phyloP scores from a whole-genome alignment of 1,140 invertebrate genomes.

The Rhynchophorus ferrugineus region DNA sequence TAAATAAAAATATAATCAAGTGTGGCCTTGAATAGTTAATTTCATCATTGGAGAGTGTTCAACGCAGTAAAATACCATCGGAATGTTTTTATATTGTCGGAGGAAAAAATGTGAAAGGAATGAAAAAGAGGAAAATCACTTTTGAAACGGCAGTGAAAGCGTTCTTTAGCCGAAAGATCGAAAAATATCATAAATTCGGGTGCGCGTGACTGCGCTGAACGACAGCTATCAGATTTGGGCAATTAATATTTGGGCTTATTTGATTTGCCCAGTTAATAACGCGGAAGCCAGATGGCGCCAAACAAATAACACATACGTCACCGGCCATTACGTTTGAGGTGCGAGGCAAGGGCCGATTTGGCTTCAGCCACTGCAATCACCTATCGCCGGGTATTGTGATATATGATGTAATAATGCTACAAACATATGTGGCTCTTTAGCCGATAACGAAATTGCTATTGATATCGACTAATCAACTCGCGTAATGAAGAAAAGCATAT shows the following conservation, averaged over 20 bases:
- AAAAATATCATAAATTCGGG: conserved; percentile 26
- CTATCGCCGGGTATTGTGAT: conserved; percentile 39
- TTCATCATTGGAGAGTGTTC: too few relatives aligned
- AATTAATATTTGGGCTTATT: conserved; percentile 42
- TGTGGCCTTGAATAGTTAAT: too few relatives aligned
- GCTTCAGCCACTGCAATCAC: conserved; percentile 37
- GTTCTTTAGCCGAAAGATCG: not conserved
- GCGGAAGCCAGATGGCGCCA: conserved; percentile 40
- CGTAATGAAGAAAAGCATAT: conserved; percentile 40
- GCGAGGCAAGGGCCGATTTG: conserved; percentile 16
- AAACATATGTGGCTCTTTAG: conserved; percentile 39
- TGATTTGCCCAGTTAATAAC: conserved; percentile 43
- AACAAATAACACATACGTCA: conserved; percentile 43
- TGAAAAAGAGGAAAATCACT: too few relatives aligned
- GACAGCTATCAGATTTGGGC: conserved; percentile 33
- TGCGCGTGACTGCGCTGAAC: conserved; percentile 25
- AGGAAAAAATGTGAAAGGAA: too few relatives aligned
- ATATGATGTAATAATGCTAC: conserved; percentile 41
- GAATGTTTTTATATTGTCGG: too few relatives aligned
- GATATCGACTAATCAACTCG: conserved; percentile 37
- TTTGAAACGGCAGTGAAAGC: not conserved
- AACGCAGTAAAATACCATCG: too few relatives aligned
- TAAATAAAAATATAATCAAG: too few relatives aligned
- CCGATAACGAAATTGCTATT: conserved; percentile 40
- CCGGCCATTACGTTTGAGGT: conserved; percentile 34